Evolutionary conservation across 1,140 invertebrate species (phyloP), one percentile per base, ranked within the genome.

Genomic region (Bemisia tabaci): DNA sequence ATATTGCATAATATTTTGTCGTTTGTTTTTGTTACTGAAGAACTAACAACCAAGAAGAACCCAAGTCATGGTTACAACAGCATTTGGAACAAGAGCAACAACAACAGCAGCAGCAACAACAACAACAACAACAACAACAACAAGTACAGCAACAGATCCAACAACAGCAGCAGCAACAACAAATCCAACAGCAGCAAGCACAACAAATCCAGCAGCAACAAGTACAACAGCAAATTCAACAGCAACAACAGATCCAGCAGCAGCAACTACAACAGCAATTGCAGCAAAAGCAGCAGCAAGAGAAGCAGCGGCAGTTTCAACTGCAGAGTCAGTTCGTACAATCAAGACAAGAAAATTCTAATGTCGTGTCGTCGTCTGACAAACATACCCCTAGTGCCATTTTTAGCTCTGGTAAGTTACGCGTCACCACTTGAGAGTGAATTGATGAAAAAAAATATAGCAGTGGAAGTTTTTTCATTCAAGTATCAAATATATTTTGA

Each of bases 111-210:
- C 33, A 48, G 17, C 33, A 48, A 48, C 33, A 48, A 48, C 17
- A 9, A 48, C 33, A 48, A 48, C 33, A 48, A 48, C 33, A 48
- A 48, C 5, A 9, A 48, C 33, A 62, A 62, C 60, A 62, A 26
- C 22, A 62, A 26, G 12, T 62, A 26, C 60, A 62, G 22, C 33
- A 68, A 62, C 63, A 68, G 64, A 59, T 59, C 26, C 48, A 68
- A 61, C 63, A 64, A 59, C 63, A 64, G 5, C 11, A 64, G n/a
- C 26, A 22, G 23, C 9, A 62, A 23, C 60, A 62, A 26, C 22
- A 62, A 62, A 5, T 9, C 5, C 33, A 48, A 48, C 33, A 48
- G 17, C 33, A 48, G 33, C 33, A 48, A 17, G 5, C 5, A 48
- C 33, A 48, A 17, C 33, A 48, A 48, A 5, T 9, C 5, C 33